Base-by-base conservation (phyloP, 2,797 vertebrate genomes). In the Microctenopoma stevenorrisi region DNA sequence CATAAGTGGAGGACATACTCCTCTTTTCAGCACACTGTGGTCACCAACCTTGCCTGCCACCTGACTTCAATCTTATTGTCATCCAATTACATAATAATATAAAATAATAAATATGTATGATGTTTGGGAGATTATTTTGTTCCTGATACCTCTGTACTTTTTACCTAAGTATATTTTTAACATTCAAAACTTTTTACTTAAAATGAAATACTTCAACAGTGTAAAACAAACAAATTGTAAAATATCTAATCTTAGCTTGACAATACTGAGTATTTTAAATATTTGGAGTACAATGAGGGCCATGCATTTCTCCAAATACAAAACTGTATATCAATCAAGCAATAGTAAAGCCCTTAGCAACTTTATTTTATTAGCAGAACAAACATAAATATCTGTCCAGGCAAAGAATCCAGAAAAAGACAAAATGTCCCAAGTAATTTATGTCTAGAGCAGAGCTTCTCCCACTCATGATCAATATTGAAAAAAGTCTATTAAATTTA, bases 401-500 rank as follows among this genome's bases (percentile, higher is more conserved):
- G n/a, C 22, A 11, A 28, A 73, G 28, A 16, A 46, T 60, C 44
- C 16, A 18, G 28, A 5, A 52, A 35, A 33, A 33, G 30, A 33
- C 30, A 55, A 60, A 43, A n/a, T 43, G 3, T 58, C 22, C 16
- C 35, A 72, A 59, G 61, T 13, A 64, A 15, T 52, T 28, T 4
- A 7, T 25, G 52, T 38, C 9, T 14, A 37, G 22, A 40, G 42
- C 47, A 37, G 26, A 62, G 30, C 54, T 38, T 68, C 25, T 62
- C 6, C 35, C 15, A 33, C 44, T 52, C 30, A 7, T 35, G 37
- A 65, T 64, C 42, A 64, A 64, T 22, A 68, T 58, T 59, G 14
- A 64, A 74, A 67, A 68, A 6, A 15, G 25, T 9, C 37, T 46
- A 38, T 76, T 49, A 58, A 53, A 74, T 64, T 46, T 68, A 11